Conservation (phyloP, 2,797 vertebrate species). For the Channallabes apus region DNA sequence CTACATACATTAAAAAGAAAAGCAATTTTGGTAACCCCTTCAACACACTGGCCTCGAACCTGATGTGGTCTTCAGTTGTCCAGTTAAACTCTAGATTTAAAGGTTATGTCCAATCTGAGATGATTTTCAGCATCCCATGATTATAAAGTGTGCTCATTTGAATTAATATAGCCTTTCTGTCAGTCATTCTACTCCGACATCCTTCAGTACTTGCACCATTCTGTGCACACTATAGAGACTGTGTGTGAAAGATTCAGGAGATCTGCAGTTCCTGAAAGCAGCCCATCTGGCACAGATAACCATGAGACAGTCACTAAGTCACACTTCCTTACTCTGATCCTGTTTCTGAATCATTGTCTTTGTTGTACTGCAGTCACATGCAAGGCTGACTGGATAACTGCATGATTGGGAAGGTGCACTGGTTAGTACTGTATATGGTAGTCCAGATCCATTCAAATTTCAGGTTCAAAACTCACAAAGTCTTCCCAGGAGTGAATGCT, state of each 20-base stretch:
- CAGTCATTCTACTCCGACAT: not conserved
- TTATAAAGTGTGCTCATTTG: conserved; percentile 10
- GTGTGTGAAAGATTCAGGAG: not conserved
- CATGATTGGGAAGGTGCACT: not conserved
- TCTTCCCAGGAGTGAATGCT: not conserved
- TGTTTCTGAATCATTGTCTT: not conserved
- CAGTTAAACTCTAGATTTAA: not conserved
- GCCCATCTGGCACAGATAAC: not conserved
- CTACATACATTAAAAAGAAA: not conserved
- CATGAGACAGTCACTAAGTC: not conserved
- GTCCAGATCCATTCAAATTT: not conserved
- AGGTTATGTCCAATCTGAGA: not conserved
- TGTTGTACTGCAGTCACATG: not conserved
- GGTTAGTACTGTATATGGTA: not conserved
- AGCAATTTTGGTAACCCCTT: not conserved
- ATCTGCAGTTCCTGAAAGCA: not conserved
- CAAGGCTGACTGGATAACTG: not conserved
- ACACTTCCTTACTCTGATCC: not conserved
- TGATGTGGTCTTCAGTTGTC: not conserved
- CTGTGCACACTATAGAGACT: not conserved
- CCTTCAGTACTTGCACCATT: not conserved
- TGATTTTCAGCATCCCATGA: not conserved
- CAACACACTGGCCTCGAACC: not conserved
- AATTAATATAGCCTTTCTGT: not conserved
- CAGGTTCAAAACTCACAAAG: not conserved